Base-by-base conservation (phyloP, 2,888 invertebrate species). In the Serrognathus titanus region DNA sequence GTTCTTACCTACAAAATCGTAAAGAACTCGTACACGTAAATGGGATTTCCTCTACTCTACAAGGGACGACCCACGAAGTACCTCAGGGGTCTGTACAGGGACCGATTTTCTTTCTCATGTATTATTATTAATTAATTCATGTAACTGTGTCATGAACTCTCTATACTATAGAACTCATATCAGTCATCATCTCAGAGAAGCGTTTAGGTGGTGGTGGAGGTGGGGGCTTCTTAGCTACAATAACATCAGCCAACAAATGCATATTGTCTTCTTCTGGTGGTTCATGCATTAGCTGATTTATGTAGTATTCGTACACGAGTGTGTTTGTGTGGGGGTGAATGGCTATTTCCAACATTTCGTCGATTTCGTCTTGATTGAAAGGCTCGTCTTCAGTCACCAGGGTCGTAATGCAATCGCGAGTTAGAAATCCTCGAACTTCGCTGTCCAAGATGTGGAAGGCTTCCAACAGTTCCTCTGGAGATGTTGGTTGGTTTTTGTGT, bases 291-390 rank as follows among this genome's bases (percentile, higher is more conserved):
- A 94, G 82, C 69, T 90, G 89, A 75, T 93, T 92, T 62, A 93
- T 87, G 75, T 92, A 93, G 71, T 88, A 89, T 74, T 93, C 93
- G 73, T 95, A 97, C 38, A 90, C 87, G 61, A 96, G 85, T 40
- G 83, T 86, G 61, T 89, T 87, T 0, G 90, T 88, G 45, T 89
- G 85, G 0, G 90, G 88, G 75, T 94, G 92, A 40, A 93, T 81
- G 0, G 94, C 94, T 3, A 89, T 83, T 58, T 88, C 88, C 80
- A 95, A 85, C 94, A 95, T 94, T 78, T 96, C 95, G 56, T 94
- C 92, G 52, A 93, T 81, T 79, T 97, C 97, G 74, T 96, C 94
- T 79, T 88, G 85, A 1, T 89, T 88, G 69, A 97, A 95, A 0
- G 92, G 90, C 75, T 97, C 97, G 0, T 95, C 96, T 73, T 93